Percentiles rank a stretch among this genome's conserved stretches.
Conservation (phyloP, 2,797 vertebrate genomes). For the Cyprinella venusta region DNA sequence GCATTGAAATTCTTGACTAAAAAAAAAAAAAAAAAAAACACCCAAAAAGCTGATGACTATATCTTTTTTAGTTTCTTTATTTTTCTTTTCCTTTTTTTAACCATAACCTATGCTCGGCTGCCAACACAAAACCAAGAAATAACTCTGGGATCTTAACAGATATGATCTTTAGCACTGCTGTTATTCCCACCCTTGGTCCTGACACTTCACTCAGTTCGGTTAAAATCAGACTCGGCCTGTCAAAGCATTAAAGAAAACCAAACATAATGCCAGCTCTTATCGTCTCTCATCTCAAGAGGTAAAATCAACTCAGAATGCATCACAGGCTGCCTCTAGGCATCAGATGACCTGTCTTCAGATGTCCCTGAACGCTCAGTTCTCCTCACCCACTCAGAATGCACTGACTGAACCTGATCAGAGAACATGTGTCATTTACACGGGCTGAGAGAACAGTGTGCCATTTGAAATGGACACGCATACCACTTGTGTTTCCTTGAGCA, state of each 20-base stretch:
- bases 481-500: constrained; percentile 40
- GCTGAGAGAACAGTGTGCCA: constrained; percentile 36
- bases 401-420: constrained; percentile 40
- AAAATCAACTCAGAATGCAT: constrained; percentile 34
- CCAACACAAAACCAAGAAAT: not conserved
- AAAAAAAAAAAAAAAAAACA: too few relatives aligned
- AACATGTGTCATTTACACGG: constrained; percentile 24
- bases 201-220: constrained; percentile 47
- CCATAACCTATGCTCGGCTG: not conserved
- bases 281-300: constrained; percentile 42
- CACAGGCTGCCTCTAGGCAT: constrained; percentile 33
- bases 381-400: constrained; percentile 46
- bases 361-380: constrained; percentile 42
- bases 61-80: not conserved
- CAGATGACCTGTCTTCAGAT: constrained; percentile 50
- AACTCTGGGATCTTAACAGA: constrained; percentile 21
- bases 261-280: constrained; percentile 43
- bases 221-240: constrained; percentile 41
- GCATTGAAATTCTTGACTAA: not conserved
- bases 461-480: constrained; percentile 36
- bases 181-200: constrained; percentile 23
- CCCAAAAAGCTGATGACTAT: not conserved
- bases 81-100: not conserved
- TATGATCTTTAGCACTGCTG: constrained; percentile 29
- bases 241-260: constrained; percentile 50